Base-by-base conservation (phyloP, 2,797 vertebrate species). In the Melopsittacus undulatus region DNA sequence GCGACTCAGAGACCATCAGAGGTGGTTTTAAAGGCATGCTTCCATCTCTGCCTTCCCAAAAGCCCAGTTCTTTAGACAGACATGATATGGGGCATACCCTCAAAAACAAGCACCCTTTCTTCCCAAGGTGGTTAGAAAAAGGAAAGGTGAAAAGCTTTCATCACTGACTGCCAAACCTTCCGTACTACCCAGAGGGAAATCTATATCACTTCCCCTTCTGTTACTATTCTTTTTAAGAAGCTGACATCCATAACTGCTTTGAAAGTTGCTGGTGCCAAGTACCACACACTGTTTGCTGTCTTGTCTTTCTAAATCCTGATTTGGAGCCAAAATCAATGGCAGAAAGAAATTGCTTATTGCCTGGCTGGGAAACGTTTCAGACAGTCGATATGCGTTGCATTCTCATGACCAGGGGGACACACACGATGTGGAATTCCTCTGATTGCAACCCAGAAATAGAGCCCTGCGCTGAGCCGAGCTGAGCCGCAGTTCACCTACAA, bases 271-370 rank as follows among this genome's bases (percentile, higher is more conserved):
- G 24, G 22, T 69, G 62, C 73, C 56, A 73, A 43, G 59, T 40
- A 51, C 68, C 86, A n/a, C 4, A 1, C 40, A 18, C 62, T 12
- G 5, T 45, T 68, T 64, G 77, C 48, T 61, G 27, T 21, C 69
- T 74, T 45, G 24, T n/a, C 78, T 79, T 40, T 17, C 68, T 49
- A 62, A 87, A 80, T 38, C 38, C 56, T 56, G 40, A 36, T 64
- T 66, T 91, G 51, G 78, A 78, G 79, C 89, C 81, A 94, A 93
- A 96, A 94, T 89, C 83, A 64, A 56, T 83, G 74, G 66, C 72
- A 84, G 43, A 85, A 91, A 82, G 57, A 85, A 91, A 86, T 79
- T 92, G 74, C 56, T 70, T 82, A n/a, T 74, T 76, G 69, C 36
- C 69, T 76, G 52, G n/a, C 14, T 23, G 76, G 90, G 89, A 79